Evolutionary conservation across 2,888 invertebrate genomes (phyloP).

Genomic region (Amitus sp.): DNA sequence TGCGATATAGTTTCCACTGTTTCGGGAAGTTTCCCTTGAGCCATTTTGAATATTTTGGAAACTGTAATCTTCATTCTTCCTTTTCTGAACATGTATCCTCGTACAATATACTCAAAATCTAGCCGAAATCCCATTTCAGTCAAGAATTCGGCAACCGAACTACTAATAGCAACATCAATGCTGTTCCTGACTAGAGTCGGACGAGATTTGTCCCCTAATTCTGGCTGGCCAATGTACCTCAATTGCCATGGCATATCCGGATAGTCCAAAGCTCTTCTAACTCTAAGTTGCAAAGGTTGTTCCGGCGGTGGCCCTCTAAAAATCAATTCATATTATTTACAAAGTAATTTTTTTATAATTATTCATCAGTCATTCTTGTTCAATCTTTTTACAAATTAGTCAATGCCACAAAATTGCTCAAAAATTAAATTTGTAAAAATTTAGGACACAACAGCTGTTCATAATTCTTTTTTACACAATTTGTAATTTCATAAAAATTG

Average conservation of each 20-base stretch:
- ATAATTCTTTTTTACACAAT: too few relatives aligned
- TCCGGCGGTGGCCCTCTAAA: slow-evolving; percentile 57
- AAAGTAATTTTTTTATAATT: too few relatives aligned
- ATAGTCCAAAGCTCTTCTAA: slow-evolving; percentile 84
- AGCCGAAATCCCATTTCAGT: slow-evolving; percentile 90
- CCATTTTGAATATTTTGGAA: slow-evolving; percentile 91
- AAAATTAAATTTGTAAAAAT: too few relatives aligned
- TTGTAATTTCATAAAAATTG: too few relatives aligned
- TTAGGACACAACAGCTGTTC: too few relatives aligned
- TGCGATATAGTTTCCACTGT: slow-evolving; percentile 86
- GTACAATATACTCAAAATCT: slow-evolving; percentile 93
- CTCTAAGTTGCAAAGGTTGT: slow-evolving; percentile 78
- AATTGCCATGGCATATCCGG: slow-evolving; percentile 89
- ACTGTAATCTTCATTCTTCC: slow-evolving; percentile 97
- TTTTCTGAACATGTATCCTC: slow-evolving; percentile 95
- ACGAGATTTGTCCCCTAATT: slow-evolving; percentile 86
- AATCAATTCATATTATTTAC: slow-evolving; percentile 2
- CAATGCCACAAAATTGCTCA: too few relatives aligned
- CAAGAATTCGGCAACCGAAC: slow-evolving; percentile 89
- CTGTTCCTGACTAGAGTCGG: slow-evolving; percentile 92
- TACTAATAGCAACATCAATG: slow-evolving; percentile 91
- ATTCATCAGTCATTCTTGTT: too few relatives aligned
- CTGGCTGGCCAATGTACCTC: slow-evolving; percentile 91
- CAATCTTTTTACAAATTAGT: too few relatives aligned
- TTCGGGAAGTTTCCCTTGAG: slow-evolving; percentile 76